Base-by-base conservation (phyloP, 2,797 vertebrate genomes). In the Tarsius wallacei region DNA sequence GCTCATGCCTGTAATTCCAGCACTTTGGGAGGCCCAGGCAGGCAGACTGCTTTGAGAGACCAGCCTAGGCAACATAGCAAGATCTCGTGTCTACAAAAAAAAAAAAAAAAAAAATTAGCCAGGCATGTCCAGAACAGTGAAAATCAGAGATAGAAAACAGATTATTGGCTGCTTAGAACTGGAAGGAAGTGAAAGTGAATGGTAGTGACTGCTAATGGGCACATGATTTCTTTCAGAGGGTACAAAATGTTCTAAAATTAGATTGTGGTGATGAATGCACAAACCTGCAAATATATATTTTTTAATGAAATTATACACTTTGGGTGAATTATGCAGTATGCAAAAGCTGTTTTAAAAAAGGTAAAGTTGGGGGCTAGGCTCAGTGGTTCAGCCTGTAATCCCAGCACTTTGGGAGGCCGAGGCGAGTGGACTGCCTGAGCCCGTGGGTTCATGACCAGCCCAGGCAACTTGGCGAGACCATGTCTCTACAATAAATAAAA, bases 231-330 rank as follows among this genome's bases (percentile, higher is more conserved):
- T 97, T 89, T 55, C 17, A 86, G 63, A 87, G 9, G 84, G 16
- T 42, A 93, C 53, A 87, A 96, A 90, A 88, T 59, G 51, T 63
- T 84, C 70, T 70, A 64, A 93, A 68, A 90, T 87, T 74, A 93
- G 70, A 89, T 11, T 90, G 49, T n/a, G n/a, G 63, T 57, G 26
- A 90, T 31, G 49, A 73, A 7, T 86, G 33, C 36, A 53, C 57
- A 91, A 91, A 13, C n/a, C 57, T 88, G 36, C 77, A 21, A 90
- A 24, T 87, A 81, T 31, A 74, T 42, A 42, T 42, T 42, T 42
- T 42, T 42, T 42, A 42, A 42, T 42, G 42, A 42, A 91, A 70
- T 1, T 76, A 33, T 19, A 77, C 19, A 57, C 68, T 76, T 42
- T 73, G 36, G n/a, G 11, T 88, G 24, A 93, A 70, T 87, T 91